Evolutionary conservation across 2,113 vertebrate genomes (phyloP).

Genomic region (Psittacula cyanocephala): DNA sequence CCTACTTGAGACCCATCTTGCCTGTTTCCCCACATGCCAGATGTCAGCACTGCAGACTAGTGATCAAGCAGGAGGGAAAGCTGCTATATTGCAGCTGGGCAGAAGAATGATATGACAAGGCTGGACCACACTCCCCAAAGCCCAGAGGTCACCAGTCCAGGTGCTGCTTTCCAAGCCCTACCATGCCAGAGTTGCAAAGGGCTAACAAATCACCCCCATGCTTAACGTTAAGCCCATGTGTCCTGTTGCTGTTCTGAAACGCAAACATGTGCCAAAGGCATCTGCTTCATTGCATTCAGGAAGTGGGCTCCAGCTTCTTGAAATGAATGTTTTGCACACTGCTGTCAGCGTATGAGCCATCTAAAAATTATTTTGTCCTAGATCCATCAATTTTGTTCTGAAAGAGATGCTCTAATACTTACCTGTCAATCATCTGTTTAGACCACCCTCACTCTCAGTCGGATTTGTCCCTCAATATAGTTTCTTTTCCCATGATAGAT

Average conservation of each 20-base stretch:
- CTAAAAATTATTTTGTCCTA: neutral
- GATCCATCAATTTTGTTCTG: neutral
- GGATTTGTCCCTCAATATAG: neutral
- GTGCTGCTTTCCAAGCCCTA: neutral
- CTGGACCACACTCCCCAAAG: neutral
- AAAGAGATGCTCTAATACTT: neutral
- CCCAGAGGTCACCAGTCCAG: neutral
- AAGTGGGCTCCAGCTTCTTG: neutral
- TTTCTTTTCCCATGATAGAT: neutral
- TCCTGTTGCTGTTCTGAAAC: neutral
- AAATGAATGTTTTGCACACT: neutral
- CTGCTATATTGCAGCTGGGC: neutral
- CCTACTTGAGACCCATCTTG: neutral
- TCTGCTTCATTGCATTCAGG: neutral
- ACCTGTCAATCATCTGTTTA: neutral
- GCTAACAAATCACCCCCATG: rapidly evolving
- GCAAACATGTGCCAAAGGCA: neutral
- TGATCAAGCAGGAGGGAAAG: neutral
- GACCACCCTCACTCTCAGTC: neutral
- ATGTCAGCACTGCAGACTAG: neutral
- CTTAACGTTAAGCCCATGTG: neutral
- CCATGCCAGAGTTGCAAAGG: neutral
- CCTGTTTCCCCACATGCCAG: neutral
- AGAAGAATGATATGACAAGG: neutral
- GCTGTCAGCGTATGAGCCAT: neutral